Conservation (phyloP, 2,113 vertebrate species). For the Lontra canadensis region DNA sequence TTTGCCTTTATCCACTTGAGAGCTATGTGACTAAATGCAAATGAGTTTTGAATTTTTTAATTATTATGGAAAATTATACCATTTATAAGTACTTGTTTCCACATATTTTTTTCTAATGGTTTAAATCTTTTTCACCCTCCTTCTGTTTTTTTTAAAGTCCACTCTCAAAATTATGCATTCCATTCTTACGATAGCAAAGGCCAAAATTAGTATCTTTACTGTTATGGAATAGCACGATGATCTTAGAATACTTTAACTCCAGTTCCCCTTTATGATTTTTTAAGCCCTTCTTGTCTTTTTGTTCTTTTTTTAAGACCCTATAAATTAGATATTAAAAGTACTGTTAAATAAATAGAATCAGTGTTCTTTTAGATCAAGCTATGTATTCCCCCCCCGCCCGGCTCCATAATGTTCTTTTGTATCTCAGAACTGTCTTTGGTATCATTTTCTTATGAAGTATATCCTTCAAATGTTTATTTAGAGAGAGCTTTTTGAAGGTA, state of each 20-base stretch:
- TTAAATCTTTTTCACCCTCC: not conserved
- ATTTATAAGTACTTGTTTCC: slow-evolving; percentile 39
- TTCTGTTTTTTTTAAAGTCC: not conserved
- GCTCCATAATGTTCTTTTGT: not conserved
- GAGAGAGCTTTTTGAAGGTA: not conserved
- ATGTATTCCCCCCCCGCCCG: not conserved
- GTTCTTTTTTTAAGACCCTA: not conserved
- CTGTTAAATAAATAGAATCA: not conserved
- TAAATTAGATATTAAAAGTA: not conserved
- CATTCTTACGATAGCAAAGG: not conserved
- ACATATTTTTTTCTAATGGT: not conserved
- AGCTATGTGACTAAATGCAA: not conserved
- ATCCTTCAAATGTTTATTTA: not conserved
- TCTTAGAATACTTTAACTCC: not conserved
- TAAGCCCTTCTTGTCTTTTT: not conserved
- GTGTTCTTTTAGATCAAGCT: not conserved
- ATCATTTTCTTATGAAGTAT: not conserved
- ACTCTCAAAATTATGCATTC: not conserved
- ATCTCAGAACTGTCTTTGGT: not conserved
- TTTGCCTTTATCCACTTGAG: slow-evolving; percentile 10
- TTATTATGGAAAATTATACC: not conserved
- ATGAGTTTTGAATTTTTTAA: slow-evolving; percentile 11
- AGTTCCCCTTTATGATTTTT: not conserved
- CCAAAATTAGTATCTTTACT: not conserved
- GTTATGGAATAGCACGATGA: not conserved